Base-by-base conservation (phyloP, 2,888 invertebrate genomes). In the Clusia tigrina region DNA sequence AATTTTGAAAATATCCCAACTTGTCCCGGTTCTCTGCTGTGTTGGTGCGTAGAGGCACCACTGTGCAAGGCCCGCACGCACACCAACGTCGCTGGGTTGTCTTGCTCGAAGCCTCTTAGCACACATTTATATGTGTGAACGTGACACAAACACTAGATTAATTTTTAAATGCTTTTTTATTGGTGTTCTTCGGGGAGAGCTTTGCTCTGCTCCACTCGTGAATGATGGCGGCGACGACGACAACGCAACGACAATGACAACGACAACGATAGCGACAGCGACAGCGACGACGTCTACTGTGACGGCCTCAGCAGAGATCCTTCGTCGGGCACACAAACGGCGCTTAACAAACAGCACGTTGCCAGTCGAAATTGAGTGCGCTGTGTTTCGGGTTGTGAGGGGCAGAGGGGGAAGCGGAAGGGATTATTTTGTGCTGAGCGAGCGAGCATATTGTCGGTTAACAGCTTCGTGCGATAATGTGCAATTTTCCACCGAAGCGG, bases 161-260 rank as follows among this genome's bases (percentile, higher is more conserved):
- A 71, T 70, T 71, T 70, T 71, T 71, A 71, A 72, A 72, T 70
- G 69, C 66, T 69, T 71, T 71, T 72, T 72, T 71, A 69, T 70
- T 71, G 69, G 65, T 67, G 65, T 64, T 65, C 69, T 68, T 68
- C 56, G 64, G 68, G 60, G 66, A 70, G 62, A 65, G 51, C 52
- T 65, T 62, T 62, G 18, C 54, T n/a, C n/a, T n/a, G n/a, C n/a
- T n/a, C n/a, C n/a, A n/a, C n/a, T n/a, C n/a, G n/a, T n/a, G 25
- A 52, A 24, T 53, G 25, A 55, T 59, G 56, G 54, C 22, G 60
- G 22, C n/a, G n/a, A n/a, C n/a, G n/a, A n/a, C n/a, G n/a, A n/a
- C n/a, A n/a, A n/a, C n/a, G n/a, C n/a, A n/a, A n/a, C n/a, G n/a
- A n/a, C 53, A 42, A 55, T 32, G 24, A 53, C 42, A 55, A 66